These are phyloP conservation scores for Oligia latruncula DNA, from an alignment of 2,888 invertebrate species.

Conservation along the genomic window DNA sequence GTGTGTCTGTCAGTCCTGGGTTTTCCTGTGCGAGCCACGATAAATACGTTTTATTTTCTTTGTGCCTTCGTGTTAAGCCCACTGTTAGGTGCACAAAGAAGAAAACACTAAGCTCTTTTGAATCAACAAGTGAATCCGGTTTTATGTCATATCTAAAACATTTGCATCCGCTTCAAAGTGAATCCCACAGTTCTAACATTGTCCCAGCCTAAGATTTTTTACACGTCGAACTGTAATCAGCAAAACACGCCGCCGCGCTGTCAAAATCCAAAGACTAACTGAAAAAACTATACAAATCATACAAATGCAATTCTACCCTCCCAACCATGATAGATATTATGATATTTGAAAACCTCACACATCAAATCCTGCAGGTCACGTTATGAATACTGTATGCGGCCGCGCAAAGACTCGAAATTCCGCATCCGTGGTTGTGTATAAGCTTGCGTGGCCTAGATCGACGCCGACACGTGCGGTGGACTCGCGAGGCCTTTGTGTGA, in stretches of 20 bases:
- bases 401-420: constrained; percentile 46
- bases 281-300: constrained; percentile 9
- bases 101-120: background rate
- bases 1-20: too few relatives aligned
- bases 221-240: background rate
- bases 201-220: background rate
- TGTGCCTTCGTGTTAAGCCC: background rate
- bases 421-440: constrained; percentile 54
- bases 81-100: too few relatives aligned
- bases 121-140: background rate
- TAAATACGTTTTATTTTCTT: too few relatives aligned
- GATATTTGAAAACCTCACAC: constrained; percentile 49
- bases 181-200: background rate
- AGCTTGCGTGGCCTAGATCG: constrained; percentile 58
- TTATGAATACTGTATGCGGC: constrained; percentile 49
- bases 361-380: constrained; percentile 49
- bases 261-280: background rate
- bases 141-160: background rate
- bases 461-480: constrained; percentile 49
- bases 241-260: too few relatives aligned
- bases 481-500: constrained; percentile 57
- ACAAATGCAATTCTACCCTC: constrained; percentile 21
- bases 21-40: too few relatives aligned
- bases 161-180: background rate
- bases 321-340: constrained; percentile 20